Conservation (phyloP, 2,888 invertebrate genomes). For the Limnephilus auricula region DNA sequence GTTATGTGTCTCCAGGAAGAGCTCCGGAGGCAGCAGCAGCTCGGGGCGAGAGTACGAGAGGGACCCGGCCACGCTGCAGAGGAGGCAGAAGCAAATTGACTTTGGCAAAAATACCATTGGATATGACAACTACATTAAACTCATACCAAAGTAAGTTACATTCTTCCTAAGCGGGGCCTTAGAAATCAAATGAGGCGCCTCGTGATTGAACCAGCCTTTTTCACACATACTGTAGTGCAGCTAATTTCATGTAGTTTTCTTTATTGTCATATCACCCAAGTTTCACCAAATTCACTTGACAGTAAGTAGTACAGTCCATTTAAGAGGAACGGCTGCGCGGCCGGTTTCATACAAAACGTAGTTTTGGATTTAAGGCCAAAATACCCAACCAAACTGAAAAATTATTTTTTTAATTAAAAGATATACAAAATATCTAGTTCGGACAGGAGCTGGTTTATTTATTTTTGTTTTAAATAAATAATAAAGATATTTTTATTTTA, state of each 20-base stretch:
- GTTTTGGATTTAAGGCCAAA: no score
- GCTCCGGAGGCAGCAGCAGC: constrained; percentile 45
- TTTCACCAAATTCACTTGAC: not conserved
- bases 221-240: not conserved
- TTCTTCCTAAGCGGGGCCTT: not conserved
- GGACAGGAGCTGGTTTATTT: no score
- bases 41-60: constrained; percentile 78
- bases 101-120: constrained; percentile 96
- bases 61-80: constrained; percentile 83
- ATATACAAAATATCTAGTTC: no score
- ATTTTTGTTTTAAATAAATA: no score
- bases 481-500: no score
- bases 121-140: constrained; percentile 85
- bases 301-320: not conserved
- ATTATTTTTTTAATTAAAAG: no score
- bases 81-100: constrained; percentile 95
- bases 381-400: no score
- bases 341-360: no score
- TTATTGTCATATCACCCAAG: not conserved
- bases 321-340: no score
- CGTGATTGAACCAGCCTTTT: not conserved
- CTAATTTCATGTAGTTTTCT: no score
- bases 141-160: constrained; percentile 83
- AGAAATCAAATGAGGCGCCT: not conserved
- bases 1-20: constrained; percentile 14